Percentiles rank a stretch among this genome's conserved stretches.
Evolutionary conservation across 2,888 invertebrate genomes (phyloP).

Genomic region (Acrocera orbiculus): DNA sequence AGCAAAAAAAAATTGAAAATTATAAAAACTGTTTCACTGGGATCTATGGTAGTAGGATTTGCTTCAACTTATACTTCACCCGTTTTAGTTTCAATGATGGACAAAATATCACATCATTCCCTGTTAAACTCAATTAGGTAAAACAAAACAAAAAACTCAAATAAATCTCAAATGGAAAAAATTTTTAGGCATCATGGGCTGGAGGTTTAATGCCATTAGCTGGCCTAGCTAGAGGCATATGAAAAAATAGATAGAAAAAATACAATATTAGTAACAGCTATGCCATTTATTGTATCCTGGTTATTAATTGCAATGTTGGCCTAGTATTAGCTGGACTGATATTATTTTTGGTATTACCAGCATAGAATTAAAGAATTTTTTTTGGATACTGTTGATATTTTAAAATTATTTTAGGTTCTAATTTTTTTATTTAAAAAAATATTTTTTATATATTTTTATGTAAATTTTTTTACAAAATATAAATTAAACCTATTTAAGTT

Average conservation of each 20-base stretch:
- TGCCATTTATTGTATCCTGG: conserved; percentile 72
- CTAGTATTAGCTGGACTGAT: conserved; percentile 69
- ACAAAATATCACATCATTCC: conserved; percentile 35
- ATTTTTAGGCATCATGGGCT: conserved; percentile 64
- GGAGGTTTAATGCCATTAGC: conserved; percentile 77
- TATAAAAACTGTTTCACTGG: conserved; percentile 53
- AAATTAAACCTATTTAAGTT: too few species aligned
- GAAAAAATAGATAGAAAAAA: conserved; percentile 64
- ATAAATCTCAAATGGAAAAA: too few species aligned
- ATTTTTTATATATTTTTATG: too few species aligned
- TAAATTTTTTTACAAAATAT: too few species aligned
- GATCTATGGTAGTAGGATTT: conserved; percentile 75
- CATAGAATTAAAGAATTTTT: too few species aligned
- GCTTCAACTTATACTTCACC: conserved; percentile 76
- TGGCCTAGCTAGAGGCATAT: conserved; percentile 63
- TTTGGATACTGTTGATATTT: too few species aligned
- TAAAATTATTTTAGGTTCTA: too few species aligned
- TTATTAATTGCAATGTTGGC: conserved; percentile 55
- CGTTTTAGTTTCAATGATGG: conserved; percentile 52
- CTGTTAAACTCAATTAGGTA: conserved; percentile 47
- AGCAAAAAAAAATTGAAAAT: background rate
- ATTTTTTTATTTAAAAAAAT: too few species aligned
- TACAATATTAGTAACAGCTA: conserved; percentile 58
- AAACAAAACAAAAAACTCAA: too few species aligned
- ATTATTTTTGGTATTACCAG: too few species aligned